These are phyloP conservation scores for Lutraria lutraria DNA, from an alignment of 2,888 invertebrate species.

Conservation along the genomic window DNA sequence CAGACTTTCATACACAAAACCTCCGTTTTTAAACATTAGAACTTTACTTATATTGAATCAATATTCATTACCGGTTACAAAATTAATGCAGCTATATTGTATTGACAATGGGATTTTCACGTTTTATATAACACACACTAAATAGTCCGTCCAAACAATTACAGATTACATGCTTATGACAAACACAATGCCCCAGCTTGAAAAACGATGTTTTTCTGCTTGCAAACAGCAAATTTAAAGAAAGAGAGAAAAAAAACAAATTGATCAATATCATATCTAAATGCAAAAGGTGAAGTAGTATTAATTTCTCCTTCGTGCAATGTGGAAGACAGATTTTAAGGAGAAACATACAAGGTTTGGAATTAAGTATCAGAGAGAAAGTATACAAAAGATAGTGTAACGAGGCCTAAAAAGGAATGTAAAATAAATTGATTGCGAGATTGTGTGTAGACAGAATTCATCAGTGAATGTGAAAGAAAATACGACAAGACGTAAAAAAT, in stretches of 20 bases:
- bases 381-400: neutral
- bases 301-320: neutral
- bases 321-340: neutral
- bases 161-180: too few relatives aligned
- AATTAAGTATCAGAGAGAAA: neutral
- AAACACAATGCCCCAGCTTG: too few relatives aligned
- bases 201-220: neutral
- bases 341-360: neutral
- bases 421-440: neutral
- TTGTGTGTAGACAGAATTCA: neutral
- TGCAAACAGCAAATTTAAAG: neutral
- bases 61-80: neutral
- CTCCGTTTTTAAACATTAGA: conserved; percentile 4
- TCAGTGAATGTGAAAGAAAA: too few relatives aligned
- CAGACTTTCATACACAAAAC: neutral
- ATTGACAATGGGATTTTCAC: neutral
- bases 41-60: neutral
- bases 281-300: neutral
- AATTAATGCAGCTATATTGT: neutral
- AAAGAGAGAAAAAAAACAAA: neutral
- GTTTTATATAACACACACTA: too few relatives aligned
- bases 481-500: neutral
- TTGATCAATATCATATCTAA: neutral
- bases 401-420: neutral
- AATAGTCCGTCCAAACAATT: too few relatives aligned